A percentile compares a stretch with the other conserved stretches of the same genome.
These are phyloP conservation scores for Periophthalmus modestus DNA, from an alignment of 2,113 vertebrate genomes.

Conservation along the genomic window DNA sequence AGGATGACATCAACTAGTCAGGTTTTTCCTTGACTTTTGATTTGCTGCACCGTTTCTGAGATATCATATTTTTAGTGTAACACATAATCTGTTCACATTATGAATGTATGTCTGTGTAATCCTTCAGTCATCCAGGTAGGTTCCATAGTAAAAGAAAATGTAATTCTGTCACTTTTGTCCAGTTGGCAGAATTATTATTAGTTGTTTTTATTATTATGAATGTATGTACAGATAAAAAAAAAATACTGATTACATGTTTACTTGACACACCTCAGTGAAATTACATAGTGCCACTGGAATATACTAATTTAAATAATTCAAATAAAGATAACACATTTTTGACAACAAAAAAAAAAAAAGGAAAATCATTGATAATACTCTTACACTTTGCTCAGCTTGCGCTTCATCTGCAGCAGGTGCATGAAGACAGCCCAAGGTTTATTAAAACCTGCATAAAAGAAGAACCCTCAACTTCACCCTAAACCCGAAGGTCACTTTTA, in stretches of 20 bases:
- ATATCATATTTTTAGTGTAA: too few relatives aligned
- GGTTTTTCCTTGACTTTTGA: not conserved
- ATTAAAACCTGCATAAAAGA: constrained; percentile 22
- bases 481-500: constrained; percentile 85
- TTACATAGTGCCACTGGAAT: not conserved
- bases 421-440: constrained; percentile 20
- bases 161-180: too few relatives aligned
- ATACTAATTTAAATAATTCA: not conserved
- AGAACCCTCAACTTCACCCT: constrained; percentile 48
- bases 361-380: not conserved
- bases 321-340: not conserved
- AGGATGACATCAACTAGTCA: not conserved
- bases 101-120: too few relatives aligned
- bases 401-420: constrained; percentile 2
- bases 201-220: too few relatives aligned
- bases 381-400: not conserved
- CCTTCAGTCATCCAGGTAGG: too few relatives aligned
- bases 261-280: too few relatives aligned
- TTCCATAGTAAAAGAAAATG: too few relatives aligned
- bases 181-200: too few relatives aligned
- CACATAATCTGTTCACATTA: too few relatives aligned
- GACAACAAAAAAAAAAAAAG: not conserved
- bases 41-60: too few relatives aligned
- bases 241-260: too few relatives aligned
- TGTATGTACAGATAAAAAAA: too few relatives aligned